Evolutionary conservation across 2,113 vertebrate species (phyloP).

Genomic region (Centropristis striata): DNA sequence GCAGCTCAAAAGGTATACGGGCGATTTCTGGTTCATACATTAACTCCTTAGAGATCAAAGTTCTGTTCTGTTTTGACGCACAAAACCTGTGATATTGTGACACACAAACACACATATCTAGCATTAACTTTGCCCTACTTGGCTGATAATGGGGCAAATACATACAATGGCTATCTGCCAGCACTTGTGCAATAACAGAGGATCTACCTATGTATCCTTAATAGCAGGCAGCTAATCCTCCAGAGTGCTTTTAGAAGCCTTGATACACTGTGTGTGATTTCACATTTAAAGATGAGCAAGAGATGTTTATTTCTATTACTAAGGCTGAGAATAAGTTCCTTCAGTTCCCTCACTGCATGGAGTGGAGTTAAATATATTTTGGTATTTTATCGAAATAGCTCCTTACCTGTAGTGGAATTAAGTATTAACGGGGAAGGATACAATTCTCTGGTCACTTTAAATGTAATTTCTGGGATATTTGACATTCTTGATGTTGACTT

Average conservation of each 20-base stretch:
- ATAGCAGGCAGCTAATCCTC: background rate
- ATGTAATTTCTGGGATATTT: too few relatives aligned
- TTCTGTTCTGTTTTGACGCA: slow-evolving; percentile 30
- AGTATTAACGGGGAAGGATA: too few relatives aligned
- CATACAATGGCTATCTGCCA: background rate
- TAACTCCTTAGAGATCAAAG: slow-evolving; percentile 69
- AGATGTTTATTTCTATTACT: background rate
- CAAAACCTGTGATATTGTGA: slow-evolving; percentile 13
- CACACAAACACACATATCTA: slow-evolving; percentile 52
- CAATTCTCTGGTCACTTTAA: too few relatives aligned
- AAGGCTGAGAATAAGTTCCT: background rate
- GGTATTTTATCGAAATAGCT: too few relatives aligned
- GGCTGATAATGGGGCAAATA: background rate
- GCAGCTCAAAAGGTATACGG: background rate
- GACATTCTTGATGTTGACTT: too few relatives aligned
- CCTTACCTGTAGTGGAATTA: too few relatives aligned
- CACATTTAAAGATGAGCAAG: background rate
- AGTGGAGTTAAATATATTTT: too few relatives aligned
- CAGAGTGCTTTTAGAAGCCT: background rate
- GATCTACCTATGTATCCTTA: background rate
- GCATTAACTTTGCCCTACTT: slow-evolving; percentile 47
- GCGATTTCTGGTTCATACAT: slow-evolving; percentile 56
- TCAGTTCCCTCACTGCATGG: too few relatives aligned
- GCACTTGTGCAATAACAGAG: background rate
- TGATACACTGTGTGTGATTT: background rate